Conservation (phyloP, 2,888 invertebrate species). For the Ommatoiulus sabulosus region DNA sequence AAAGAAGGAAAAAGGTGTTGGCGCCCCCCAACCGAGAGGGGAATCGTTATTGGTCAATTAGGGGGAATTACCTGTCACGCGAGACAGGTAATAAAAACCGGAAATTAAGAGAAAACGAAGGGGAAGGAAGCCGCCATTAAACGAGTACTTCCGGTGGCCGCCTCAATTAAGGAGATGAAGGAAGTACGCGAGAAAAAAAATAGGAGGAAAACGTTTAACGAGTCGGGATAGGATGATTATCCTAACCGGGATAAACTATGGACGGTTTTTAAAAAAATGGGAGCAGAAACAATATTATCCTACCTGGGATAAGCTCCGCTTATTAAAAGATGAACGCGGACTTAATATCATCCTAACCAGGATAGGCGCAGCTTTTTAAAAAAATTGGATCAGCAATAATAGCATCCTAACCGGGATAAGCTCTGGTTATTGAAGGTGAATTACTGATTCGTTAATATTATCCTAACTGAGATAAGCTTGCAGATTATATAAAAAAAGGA, state of each 20-base stretch:
- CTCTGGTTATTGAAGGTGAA: no score
- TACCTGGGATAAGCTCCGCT: no score
- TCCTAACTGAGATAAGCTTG: no score
- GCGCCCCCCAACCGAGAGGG: not conserved
- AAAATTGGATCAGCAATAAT: no score
- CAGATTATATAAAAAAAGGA: no score
- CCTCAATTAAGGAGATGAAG: not conserved
- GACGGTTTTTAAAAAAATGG: no score
- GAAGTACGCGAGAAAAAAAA: not conserved
- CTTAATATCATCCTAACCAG: no score
- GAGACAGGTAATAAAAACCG: conserved; percentile 28
- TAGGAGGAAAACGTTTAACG: not conserved
- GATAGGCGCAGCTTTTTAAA: no score
- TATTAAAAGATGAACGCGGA: no score
- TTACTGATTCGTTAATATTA: no score
- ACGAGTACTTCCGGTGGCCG: not conserved
- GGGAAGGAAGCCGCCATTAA: not conserved
- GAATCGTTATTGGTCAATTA: not conserved
- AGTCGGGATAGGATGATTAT: not conserved
- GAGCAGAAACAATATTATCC: no score
- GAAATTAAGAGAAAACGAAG: not conserved
- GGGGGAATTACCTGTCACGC: not conserved
- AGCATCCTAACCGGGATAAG: no score
- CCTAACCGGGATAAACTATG: not conserved
- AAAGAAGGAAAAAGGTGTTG: not conserved